Evolutionary conservation across 2,888 invertebrate genomes (phyloP), one percentile per base, ranked within the genome.

Genomic region (Tenthredo mesomela): DNA sequence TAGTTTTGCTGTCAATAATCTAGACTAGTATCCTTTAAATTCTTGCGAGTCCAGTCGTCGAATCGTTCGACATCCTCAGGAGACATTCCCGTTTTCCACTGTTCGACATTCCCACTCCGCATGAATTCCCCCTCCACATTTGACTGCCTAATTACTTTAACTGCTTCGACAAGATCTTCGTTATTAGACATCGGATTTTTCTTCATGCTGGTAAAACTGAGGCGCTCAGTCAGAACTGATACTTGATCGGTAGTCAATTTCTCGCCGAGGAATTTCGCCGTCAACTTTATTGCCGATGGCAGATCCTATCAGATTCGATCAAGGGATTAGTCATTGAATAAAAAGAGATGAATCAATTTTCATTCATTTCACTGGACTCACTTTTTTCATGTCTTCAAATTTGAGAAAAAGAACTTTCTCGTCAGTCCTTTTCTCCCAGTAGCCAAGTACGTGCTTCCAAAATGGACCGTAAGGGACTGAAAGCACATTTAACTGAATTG

Each of bases 161-260:
- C 12, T 43, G 43, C 12, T 43, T 43, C 43, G 10, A 61, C 25
- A 12, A 61, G 25, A 1, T 61, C 61, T 12, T 61, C 61, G 61
- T 94, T 94, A 89, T 96, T 96, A 37, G 0, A 95, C 95, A 47
- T 93, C 94, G 94, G 94, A 89, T 96, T 96, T 29, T 94, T 94
- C 87, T 94, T 94, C 91, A 96, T 94, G 85, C 91, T 95, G n/a
- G 94, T 93, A 89, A 96, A 96, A 87, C 94, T 95, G 78, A 96
- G 94, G 87, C 96, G 95, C 0, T 94, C 89, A 0, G 94, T 93
- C 37, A 96, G 91, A 0, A 88, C 75, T 9, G 92, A 87, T 7
- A 95, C 89, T 86, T 95, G 92, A 0, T 93, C 92, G 0, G 94
- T 93, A 0, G 93, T 91, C 84, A 94, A 94, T 70, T 90, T 87